These are phyloP conservation scores for Drosophila bocqueti DNA, from an alignment of 1,140 invertebrate species.

Conservation along the genomic window DNA sequence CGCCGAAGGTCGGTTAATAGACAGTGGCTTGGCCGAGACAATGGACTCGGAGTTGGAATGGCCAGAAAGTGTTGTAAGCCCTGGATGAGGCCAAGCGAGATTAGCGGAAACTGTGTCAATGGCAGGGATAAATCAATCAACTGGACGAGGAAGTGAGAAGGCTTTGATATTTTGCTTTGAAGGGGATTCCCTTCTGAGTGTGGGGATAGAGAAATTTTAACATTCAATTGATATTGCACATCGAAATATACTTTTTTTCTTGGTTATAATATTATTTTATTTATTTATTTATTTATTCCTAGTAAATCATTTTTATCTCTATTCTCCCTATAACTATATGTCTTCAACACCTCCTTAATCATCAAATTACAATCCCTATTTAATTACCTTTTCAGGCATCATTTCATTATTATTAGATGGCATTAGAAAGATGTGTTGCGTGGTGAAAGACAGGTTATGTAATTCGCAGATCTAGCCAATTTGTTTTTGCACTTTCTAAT, in stretches of 20 bases:
- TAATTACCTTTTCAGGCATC: no score
- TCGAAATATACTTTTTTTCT: no score
- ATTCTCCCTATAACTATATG: background rate
- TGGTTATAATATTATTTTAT: no score
- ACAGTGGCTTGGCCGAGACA: constrained; percentile 21
- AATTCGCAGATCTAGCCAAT: constrained; percentile 52
- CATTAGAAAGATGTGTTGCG: constrained; percentile 7
- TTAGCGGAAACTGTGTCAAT: constrained; percentile 53
- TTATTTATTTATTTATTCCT: no score
- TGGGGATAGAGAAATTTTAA: background rate
- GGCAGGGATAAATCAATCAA: constrained; percentile 32
- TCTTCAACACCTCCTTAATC: background rate
- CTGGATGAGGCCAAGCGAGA: constrained; percentile 6
- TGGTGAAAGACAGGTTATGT: constrained; percentile 22
- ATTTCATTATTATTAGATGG: background rate
- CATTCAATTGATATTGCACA: no score
- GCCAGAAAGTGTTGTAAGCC: constrained; percentile 57
- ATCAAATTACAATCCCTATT: background rate
- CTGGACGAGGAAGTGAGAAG: constrained; percentile 4
- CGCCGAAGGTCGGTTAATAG: constrained; percentile 56
- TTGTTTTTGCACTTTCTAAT: constrained; percentile 76
- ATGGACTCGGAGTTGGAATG: constrained; percentile 6
- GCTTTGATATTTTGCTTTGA: background rate
- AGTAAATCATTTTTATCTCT: no score
- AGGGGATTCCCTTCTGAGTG: background rate